Conservation (phyloP, 2,888 invertebrate species). For the Epinotia nisella region DNA sequence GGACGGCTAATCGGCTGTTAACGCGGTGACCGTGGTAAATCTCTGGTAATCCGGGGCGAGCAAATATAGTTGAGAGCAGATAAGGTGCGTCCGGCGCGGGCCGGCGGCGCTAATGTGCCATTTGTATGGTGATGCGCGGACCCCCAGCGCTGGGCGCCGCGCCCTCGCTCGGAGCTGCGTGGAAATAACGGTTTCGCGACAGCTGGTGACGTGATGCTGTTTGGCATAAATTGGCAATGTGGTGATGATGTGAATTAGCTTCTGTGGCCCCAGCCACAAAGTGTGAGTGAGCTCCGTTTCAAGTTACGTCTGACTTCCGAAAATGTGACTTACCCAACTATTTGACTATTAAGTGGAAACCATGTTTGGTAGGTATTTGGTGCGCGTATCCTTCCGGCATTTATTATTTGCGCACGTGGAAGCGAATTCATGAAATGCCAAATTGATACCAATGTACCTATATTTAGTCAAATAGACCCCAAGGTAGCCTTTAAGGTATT, state of each 20-base stretch:
- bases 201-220: conserved; percentile 46
- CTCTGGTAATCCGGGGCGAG: conserved; percentile 80
- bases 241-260: conserved; percentile 9
- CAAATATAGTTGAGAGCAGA: conserved; percentile 83
- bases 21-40: conserved; percentile 81
- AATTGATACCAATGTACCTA: too few species aligned
- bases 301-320: background rate
- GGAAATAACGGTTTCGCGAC: conserved; percentile 47
- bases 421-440: too few species aligned
- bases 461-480: too few species aligned
- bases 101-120: conserved; percentile 77
- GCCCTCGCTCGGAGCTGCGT: conserved; percentile 57
- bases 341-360: too few species aligned
- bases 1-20: conserved; percentile 80
- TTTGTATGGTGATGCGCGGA: conserved; percentile 80
- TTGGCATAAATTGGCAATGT: conserved; percentile 20
- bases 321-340: background rate
- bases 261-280: background rate
- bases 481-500: too few species aligned
- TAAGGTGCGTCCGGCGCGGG: conserved; percentile 77
- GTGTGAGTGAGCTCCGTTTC: background rate
- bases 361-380: too few species aligned
- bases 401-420: background rate
- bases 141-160: conserved; percentile 51
- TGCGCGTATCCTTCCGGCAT: too few species aligned